These are phyloP conservation scores for Pteronura brasiliensis DNA, from an alignment of 2,113 vertebrate species.

Conservation along the genomic window DNA sequence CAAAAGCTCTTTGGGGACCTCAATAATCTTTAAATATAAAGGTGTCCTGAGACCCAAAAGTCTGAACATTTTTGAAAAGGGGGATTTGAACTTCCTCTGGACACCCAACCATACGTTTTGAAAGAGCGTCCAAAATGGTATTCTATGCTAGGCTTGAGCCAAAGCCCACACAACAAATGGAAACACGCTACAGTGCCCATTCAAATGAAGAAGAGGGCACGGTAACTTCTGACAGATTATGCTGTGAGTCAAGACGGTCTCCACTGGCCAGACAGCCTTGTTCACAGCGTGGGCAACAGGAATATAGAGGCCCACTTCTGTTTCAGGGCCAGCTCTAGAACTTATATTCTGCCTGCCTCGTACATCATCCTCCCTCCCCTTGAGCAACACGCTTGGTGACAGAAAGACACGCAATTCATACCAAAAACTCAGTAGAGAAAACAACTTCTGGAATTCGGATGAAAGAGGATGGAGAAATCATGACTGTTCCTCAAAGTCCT, in stretches of 20 bases:
- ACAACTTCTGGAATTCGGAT: neutral
- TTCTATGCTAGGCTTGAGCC: neutral
- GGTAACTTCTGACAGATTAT: neutral
- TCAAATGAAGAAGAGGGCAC: neutral
- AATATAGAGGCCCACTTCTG: neutral
- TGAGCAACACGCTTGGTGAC: conserved; percentile 43
- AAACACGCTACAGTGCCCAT: neutral
- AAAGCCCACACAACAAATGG: neutral
- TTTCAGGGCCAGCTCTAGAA: neutral
- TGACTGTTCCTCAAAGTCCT: neutral
- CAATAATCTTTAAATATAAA: conserved; percentile 11
- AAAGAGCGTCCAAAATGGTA: neutral
- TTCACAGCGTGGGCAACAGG: neutral
- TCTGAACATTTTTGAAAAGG: neutral
- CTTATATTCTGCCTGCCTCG: neutral
- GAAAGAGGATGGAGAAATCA: neutral
- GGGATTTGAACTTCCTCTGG: neutral
- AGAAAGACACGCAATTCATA: neutral
- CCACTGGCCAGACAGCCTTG: neutral
- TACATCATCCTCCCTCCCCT: neutral
- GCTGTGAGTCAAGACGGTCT: neutral
- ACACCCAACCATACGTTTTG: neutral
- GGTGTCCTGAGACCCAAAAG: neutral
- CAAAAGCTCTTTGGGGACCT: neutral
- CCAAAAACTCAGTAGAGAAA: neutral